A percentile compares a stretch with the other conserved stretches of the same genome.
These are phyloP conservation scores for Cecidostiba fungosa DNA, from an alignment of 2,888 invertebrate genomes.

Conservation along the genomic window DNA sequence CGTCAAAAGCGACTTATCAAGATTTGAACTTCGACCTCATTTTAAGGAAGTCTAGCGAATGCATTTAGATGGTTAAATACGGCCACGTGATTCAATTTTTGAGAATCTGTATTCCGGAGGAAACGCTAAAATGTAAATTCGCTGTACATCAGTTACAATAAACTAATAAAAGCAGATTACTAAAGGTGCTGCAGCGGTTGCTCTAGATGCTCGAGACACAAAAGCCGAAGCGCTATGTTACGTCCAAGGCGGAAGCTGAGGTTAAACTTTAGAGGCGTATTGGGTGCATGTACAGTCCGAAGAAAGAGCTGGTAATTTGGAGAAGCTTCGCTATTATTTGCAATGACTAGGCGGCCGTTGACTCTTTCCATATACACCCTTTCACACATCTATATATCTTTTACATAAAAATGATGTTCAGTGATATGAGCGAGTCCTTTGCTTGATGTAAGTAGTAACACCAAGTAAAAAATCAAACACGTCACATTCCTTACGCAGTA, in stretches of 20 bases:
- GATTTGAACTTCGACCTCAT: background rate
- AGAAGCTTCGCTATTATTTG: background rate
- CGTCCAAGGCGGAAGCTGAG: slow-evolving; percentile 42
- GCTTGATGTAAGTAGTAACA: too few relatives aligned
- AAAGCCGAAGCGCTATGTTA: slow-evolving; percentile 44
- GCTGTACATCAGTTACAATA: slow-evolving; percentile 53
- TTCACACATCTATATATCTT: too few relatives aligned
- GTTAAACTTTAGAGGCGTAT: slow-evolving; percentile 47
- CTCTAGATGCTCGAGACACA: slow-evolving; percentile 24
- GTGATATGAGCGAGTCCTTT: too few relatives aligned
- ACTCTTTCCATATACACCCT: too few relatives aligned
- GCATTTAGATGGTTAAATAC: background rate
- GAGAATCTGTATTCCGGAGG: slow-evolving; percentile 27
- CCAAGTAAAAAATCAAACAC: too few relatives aligned
- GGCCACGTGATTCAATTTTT: slow-evolving; percentile 29
- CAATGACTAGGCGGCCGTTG: too few relatives aligned
- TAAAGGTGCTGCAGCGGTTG: background rate
- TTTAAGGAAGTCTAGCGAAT: background rate
- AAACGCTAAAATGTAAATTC: slow-evolving; percentile 53
- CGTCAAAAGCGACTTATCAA: background rate
- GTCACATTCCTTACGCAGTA: too few relatives aligned
- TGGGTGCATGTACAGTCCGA: slow-evolving; percentile 43
- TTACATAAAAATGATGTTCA: too few relatives aligned
- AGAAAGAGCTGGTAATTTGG: slow-evolving; percentile 22
- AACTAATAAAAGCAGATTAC: slow-evolving; percentile 61